Percentiles rank a stretch among this genome's conserved stretches.
Evolutionary conservation across 2,888 invertebrate genomes (phyloP).

Genomic region (Busseola fusca): DNA sequence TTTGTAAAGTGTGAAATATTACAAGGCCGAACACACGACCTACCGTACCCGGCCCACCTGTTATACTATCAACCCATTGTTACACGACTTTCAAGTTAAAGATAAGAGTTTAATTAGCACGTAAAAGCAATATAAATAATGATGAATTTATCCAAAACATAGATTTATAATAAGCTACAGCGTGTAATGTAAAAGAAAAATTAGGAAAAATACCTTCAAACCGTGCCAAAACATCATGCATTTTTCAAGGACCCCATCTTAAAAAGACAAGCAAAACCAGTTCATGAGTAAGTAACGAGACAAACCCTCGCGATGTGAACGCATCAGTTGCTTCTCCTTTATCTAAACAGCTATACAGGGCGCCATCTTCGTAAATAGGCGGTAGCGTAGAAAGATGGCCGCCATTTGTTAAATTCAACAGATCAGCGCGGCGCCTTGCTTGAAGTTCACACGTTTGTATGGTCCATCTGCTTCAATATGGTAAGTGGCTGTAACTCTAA

Average conservation of each 20-base stretch:
- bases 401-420: constrained; percentile 71
- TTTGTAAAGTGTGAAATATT: not conserved
- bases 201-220: not conserved
- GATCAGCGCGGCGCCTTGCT: constrained; percentile 47
- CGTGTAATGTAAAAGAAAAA: not conserved
- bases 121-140: not conserved
- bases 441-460: constrained; percentile 31
- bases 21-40: too few relatives aligned
- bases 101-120: not conserved
- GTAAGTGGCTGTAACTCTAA: constrained; percentile 58
- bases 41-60: not conserved
- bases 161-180: not conserved
- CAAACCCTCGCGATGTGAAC: constrained; percentile 64
- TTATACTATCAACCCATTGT: not conserved
- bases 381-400: constrained; percentile 66
- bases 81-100: not conserved
- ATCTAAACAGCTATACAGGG: constrained; percentile 69
- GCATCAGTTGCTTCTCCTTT: constrained; percentile 66
- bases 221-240: not conserved
- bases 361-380: constrained; percentile 64
- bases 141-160: not conserved
- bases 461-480: constrained; percentile 60
- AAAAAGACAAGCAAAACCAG: constrained; percentile 17
- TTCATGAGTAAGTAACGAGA: constrained; percentile 51
- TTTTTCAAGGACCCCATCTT: constrained; percentile 6